A percentile compares a stretch with the other conserved stretches of the same genome.
Evolutionary conservation across 2,888 invertebrate genomes (phyloP).

Genomic region (Venusia cambrica): DNA sequence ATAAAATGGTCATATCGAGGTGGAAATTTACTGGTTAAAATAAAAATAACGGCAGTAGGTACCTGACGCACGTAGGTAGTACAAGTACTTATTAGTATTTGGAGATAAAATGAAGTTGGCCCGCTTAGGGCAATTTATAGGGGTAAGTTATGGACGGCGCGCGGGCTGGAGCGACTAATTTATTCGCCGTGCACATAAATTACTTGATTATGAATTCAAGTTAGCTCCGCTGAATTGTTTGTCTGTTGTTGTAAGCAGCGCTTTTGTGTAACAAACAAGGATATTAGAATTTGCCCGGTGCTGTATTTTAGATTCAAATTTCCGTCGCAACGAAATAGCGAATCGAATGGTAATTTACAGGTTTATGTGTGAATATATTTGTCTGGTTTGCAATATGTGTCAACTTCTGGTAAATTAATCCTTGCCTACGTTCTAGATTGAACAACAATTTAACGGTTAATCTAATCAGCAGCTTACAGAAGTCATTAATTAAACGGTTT

Average conservation of each 20-base stretch:
- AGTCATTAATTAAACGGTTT: constrained; percentile 12
- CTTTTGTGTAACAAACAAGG: constrained; percentile 73
- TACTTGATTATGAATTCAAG: constrained; percentile 81
- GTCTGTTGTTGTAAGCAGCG: constrained; percentile 74
- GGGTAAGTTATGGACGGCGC: constrained; percentile 80
- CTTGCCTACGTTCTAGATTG: constrained; percentile 6
- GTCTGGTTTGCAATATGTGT: constrained; percentile 20
- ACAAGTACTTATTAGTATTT: constrained; percentile 78
- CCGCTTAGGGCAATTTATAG: constrained; percentile 80
- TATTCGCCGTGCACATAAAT: constrained; percentile 82
- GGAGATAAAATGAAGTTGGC: constrained; percentile 80
- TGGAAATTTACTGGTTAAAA: constrained; percentile 54
- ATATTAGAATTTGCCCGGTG: constrained; percentile 64
- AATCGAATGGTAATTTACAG: constrained; percentile 27
- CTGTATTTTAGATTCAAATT: constrained; percentile 50
- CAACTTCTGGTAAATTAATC: constrained; percentile 20
- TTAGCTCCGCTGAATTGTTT: constrained; percentile 77
- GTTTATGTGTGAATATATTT: constrained; percentile 30
- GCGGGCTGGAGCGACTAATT: constrained; percentile 77
- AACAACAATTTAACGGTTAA: constrained; percentile 6
- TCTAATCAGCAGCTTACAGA: constrained; percentile 9
- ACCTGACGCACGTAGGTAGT: constrained; percentile 60
- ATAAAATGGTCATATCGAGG: constrained; percentile 68
- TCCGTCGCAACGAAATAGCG: constrained; percentile 29
- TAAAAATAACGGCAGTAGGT: constrained; percentile 60